phyloP scores from a whole-genome alignment of 2,113 vertebrate genomes.

The Mustela lutreola region DNA sequence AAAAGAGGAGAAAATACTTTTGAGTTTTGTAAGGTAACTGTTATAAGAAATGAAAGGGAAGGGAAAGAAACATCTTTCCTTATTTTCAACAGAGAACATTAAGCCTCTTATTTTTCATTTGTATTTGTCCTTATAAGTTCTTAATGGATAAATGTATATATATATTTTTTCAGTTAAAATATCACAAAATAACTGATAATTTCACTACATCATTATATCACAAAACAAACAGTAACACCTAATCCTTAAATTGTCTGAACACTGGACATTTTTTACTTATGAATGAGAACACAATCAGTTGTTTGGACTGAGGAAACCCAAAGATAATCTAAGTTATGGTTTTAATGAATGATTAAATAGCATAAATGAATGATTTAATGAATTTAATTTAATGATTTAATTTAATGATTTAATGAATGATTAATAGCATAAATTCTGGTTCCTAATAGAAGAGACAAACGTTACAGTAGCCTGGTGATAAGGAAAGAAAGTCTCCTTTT shows the following conservation, averaged over 20 bases:
- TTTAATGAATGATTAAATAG: background rate
- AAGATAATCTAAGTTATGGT: background rate
- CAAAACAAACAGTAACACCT: background rate
- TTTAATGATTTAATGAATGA: background rate
- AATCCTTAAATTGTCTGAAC: background rate
- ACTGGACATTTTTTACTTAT: background rate
- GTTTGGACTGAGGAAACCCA: background rate
- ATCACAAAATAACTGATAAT: background rate
- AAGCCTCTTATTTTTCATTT: background rate
- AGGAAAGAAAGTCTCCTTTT: background rate
- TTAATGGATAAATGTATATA: background rate
- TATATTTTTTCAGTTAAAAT: background rate
- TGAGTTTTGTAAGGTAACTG: background rate
- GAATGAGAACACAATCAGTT: background rate
- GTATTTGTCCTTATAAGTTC: background rate
- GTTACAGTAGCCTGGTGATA: background rate
- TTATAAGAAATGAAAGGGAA: background rate
- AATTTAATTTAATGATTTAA: no score
- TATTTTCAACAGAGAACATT: background rate
- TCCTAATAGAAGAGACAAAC: background rate
- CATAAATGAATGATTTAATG: background rate
- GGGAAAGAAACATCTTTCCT: background rate
- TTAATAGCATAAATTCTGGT: background rate
- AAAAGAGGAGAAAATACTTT: background rate
- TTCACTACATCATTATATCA: background rate